Evolutionary conservation across 2,113 vertebrate species (phyloP).

Genomic region (Spea multiplicata): DNA sequence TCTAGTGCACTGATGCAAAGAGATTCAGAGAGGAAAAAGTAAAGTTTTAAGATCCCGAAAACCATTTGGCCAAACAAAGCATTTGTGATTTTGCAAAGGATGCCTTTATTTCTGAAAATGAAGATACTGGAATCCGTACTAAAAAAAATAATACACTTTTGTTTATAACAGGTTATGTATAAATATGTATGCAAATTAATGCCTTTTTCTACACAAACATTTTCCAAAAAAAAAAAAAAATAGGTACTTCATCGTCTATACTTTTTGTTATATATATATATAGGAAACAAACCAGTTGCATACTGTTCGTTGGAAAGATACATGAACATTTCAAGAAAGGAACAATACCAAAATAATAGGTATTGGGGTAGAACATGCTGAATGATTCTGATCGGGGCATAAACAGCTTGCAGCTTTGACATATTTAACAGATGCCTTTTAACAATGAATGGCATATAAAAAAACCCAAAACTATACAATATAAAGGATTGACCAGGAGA

Average conservation of each 20-base stretch:
- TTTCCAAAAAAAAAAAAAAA: constrained; percentile 25
- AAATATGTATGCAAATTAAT: constrained; percentile 37
- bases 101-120: constrained; percentile 46
- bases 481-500: not conserved
- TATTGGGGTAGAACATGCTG: not conserved
- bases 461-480: not conserved
- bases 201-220: constrained; percentile 27
- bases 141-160: constrained; percentile 39
- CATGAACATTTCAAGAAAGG: constrained; percentile 21
- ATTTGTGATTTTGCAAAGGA: constrained; percentile 41
- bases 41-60: not conserved
- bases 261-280: constrained; percentile 41
- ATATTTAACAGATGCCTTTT: not conserved
- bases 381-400: not conserved
- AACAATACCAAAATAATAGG: not conserved
- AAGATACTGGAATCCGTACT: constrained; percentile 26
- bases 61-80: constrained; percentile 33
- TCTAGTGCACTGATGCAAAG: not conserved
- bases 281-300: constrained; percentile 21
- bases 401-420: not conserved
- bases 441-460: not conserved
- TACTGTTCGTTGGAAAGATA: constrained; percentile 30
- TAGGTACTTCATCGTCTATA: constrained; percentile 37
- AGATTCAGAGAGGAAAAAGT: not conserved
- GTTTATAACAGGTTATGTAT: constrained; percentile 29